Base-by-base conservation (phyloP, 2,797 vertebrate genomes). In the Amphiprion clarkii region DNA sequence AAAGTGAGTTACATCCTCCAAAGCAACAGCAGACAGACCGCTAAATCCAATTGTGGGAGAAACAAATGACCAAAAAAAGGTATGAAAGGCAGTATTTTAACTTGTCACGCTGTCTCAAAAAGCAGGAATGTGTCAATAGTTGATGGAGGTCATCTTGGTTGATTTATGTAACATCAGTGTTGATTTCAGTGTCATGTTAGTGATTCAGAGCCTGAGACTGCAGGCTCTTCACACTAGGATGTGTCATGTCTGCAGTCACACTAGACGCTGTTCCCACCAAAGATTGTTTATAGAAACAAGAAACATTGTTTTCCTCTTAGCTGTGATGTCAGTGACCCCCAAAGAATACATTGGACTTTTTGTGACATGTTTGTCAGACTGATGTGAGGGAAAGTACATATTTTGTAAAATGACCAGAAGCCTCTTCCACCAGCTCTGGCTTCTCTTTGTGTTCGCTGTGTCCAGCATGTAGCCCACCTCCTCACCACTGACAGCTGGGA, bases 1-100 rank as follows among this genome's bases (percentile, higher is more conserved):
- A 76, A 49, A 76, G 57, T 59, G 75, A 65, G 67, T 76, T 63
- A 71, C 44, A 52, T 55, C 53, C 36, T 64, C 29, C 73, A 61
- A 60, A 77, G 71, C 79, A 54, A 70, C 42, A 46, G 42, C 49
- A 60, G 44, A 57, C 49, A 9, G 65, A 7, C 1, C 10, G 53
- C 36, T 67, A 48, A 65, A 83, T 77, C 72, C 33, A 67, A 51
- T 11, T 65, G 63, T 70, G 51, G 7, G 39, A 11, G 11, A 60
- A 61, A 77, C 54, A 46, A 75, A 66, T 9, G 14, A 14, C 2
- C 33, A 33, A n/a, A 52, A 36, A 33, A 62, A 21, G 66, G 9
- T 42, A 40, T 61, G 33, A 73, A 60, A 57, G 33, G 39, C 74
- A 19, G 56, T 23, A n/a, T 49, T 71, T 76, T 52, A 78, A 11